phyloP scores from a whole-genome alignment of 2,113 vertebrate genomes.

The Rousettus leschenaultii region DNA sequence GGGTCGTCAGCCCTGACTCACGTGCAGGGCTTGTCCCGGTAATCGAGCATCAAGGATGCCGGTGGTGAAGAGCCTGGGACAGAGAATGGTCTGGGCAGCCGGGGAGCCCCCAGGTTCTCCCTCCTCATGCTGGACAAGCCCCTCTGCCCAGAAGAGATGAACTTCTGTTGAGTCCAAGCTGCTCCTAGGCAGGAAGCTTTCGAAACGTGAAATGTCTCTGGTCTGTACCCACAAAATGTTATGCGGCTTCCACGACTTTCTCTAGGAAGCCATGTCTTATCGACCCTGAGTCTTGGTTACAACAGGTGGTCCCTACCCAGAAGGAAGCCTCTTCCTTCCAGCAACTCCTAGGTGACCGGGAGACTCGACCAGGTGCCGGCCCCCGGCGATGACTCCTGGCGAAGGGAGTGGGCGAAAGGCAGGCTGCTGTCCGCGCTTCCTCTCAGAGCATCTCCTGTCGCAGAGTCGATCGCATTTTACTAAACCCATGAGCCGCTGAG shows the following conservation, averaged over 20 bases:
- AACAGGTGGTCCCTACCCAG: not conserved
- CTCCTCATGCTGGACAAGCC: fast-evolving
- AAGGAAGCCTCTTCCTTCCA: not conserved
- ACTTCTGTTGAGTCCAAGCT: not conserved
- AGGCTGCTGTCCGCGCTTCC: not conserved
- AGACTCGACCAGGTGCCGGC: not conserved
- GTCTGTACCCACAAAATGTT: not conserved
- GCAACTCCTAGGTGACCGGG: not conserved
- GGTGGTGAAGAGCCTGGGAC: not conserved
- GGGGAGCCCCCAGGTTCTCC: not conserved
- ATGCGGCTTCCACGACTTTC: not conserved
- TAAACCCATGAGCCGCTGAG: fast-evolving
- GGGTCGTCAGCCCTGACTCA: not conserved
- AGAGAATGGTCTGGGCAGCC: not conserved
- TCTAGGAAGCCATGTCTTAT: not conserved
- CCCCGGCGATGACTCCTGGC: not conserved
- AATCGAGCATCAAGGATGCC: not conserved
- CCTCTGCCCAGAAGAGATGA: not conserved
- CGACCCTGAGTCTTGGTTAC: not conserved
- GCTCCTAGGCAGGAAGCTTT: not conserved
- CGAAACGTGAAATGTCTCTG: not conserved
- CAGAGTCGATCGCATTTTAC: fast-evolving
- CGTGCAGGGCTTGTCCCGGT: no score
- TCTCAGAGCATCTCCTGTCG: fast-evolving
- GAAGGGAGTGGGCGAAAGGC: not conserved